Evolutionary conservation across 2,113 vertebrate species (phyloP), one percentile per base, ranked within the genome.

Genomic region (Stictonetta naevosa): DNA sequence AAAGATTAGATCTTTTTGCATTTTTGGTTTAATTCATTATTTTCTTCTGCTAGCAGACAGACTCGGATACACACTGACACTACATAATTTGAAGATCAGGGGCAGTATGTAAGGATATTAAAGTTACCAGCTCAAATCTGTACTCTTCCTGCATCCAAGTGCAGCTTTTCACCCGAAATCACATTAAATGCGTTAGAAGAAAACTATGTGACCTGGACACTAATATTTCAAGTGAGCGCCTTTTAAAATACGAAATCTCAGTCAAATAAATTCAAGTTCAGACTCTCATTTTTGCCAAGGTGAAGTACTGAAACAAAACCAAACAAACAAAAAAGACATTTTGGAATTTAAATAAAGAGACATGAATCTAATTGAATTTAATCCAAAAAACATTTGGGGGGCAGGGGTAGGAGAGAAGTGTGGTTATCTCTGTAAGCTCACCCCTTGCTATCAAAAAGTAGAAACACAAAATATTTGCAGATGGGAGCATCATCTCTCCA

Each of bases 381-480:
- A n/a, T 44, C 36, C 8, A 89, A 60, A n/a, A 2, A 48, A 56
- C 7, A 21, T 48, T 33, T 56, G 31, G 6, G 16, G 7, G 6
- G 1, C 19, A 12, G 5, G 31, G 15, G 4, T 8, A 11, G 3
- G 1, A 14, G 25, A 64, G 25, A 3, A 9, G 10, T 71, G 6
- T 60, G 3, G 87, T 89, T 81, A 28, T 74, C 60, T 78, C 11
- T 33, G 40, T 67, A 63, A 71, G 4, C 3, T 91, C 62, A 64
- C 6, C 10, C 13, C 23, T 79, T 56, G 6, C 28, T 69, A 36
- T 44, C 40, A 88, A 71, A 93, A 74, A 66, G 29, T 12, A 64
- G 15, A 90, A 93, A n/a, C 18, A 74, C 10, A 88, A 71, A 83
- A 64, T 85, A 87, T 48, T 83, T 93, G 16, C 53, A 83, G n/a